Evolutionary conservation across 2,797 vertebrate genomes (phyloP), one percentile per base, ranked within the genome.

Genomic region (Manis javanica): DNA sequence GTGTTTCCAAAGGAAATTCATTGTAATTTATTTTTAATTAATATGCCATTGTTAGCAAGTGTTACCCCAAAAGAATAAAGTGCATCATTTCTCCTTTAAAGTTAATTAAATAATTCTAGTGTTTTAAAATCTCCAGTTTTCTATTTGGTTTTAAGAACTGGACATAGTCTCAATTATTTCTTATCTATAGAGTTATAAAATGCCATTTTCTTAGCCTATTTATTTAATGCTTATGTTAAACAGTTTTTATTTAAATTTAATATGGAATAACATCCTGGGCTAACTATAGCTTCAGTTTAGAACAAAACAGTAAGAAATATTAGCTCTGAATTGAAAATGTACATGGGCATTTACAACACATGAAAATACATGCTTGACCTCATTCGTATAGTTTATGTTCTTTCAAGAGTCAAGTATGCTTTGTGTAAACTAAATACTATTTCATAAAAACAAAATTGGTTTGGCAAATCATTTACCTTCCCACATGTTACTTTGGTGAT

Each of bases 1-100:
- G 63, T 82, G 64, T 66, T 98, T 96, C 0, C 37, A 95, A 94
- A 88, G 7, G 4, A 82, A n/a, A 79, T 93, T 81, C 75, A 72
- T 82, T 94, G 24, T 74, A 97, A 96, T 0, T 3, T 85, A 88
- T 68, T 71, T 71, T 96, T 98, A 98, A 98, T 96, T 97, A 97
- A 94, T 2, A 0, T 66, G 3, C 42, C 16, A 81, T 97, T 93
- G 92, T 96, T 93, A 91, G 69, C 23, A 97, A 97, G 63, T 91
- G 68, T 96, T 97, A 68, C 57, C 93, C 93, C 91, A 95, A 49
- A 85, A 81, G 16, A 72, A 75, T 87, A 82, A 95, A 97, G 96
- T 49, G 2, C 82, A 57, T 24, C 26, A 39, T 51, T 87, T 96
- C 0, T 84, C n/a, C 86, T 82, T 97, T 94, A 82, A 87, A 95